Evolutionary conservation across 2,113 vertebrate species (phyloP).

Genomic region (Saimiri boliviensis): DNA sequence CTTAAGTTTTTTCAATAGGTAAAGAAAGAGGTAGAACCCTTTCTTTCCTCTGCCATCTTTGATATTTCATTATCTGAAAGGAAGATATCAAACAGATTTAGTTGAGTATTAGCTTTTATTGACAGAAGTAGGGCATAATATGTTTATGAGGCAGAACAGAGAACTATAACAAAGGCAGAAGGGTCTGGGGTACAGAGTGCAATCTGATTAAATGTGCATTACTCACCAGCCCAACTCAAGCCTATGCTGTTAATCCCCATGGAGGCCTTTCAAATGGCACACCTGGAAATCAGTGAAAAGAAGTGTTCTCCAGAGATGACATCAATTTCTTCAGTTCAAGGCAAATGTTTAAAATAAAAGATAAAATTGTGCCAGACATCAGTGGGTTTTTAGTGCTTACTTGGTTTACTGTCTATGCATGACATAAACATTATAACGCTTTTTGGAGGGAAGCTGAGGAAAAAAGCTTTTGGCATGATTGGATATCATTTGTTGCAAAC

Average conservation of each 20-base stretch:
- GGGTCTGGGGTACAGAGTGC: not conserved
- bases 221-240: not conserved
- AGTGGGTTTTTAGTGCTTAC: not conserved
- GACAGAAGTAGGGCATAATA: slow-evolving; percentile 42
- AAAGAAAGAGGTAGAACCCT: not conserved
- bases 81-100: slow-evolving; percentile 33
- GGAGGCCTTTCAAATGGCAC: slow-evolving; percentile 7
- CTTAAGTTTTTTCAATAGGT: not conserved
- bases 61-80: slow-evolving; percentile 45
- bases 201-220: not conserved
- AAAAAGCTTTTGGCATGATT: not conserved
- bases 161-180: slow-evolving; percentile 42
- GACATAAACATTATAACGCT: not conserved
- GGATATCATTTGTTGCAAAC: not conserved
- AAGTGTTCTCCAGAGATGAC: not conserved
- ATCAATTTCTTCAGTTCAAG: slow-evolving; percentile 31
- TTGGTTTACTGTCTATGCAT: not conserved
- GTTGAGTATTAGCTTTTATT: not conserved
- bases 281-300: slow-evolving; percentile 38
- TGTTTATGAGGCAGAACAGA: slow-evolving; percentile 48
- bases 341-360: slow-evolving; percentile 49
- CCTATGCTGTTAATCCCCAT: not conserved
- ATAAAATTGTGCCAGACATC: slow-evolving; percentile 8
- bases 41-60: not conserved
- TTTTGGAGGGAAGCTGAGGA: not conserved